phyloP scores from a whole-genome alignment of 2,113 vertebrate genomes.

The Hassar affinis region DNA sequence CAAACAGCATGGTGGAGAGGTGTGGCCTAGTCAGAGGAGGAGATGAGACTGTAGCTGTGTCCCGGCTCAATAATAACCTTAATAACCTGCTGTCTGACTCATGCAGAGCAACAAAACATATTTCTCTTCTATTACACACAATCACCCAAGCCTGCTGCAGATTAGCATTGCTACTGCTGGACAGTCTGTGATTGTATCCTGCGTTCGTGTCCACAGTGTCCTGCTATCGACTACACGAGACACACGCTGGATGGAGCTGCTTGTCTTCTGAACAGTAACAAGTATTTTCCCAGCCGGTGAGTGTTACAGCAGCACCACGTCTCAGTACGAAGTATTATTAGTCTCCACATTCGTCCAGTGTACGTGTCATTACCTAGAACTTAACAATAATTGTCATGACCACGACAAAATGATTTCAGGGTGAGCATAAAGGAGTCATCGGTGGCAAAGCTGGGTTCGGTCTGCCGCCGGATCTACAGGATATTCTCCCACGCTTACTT shows the following conservation, averaged over 20 bases:
- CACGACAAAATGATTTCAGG: constrained; percentile 65
- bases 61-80: no score
- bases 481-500: constrained; percentile 99
- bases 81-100: neutral
- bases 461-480: constrained; percentile 98
- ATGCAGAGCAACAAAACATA: neutral
- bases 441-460: constrained; percentile 97
- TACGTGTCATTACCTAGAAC: neutral
- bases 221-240: constrained; percentile 97
- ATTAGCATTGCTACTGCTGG: neutral
- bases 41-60: no score
- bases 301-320: constrained; percentile 22
- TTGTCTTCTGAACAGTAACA: constrained; percentile 99
- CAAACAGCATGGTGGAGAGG: no score
- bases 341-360: neutral
- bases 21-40: no score
- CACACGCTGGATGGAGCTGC: constrained; percentile 98
- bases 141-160: neutral
- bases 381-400: neutral
- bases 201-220: constrained; percentile 77
- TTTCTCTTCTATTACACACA: neutral
- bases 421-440: constrained; percentile 99
- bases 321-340: neutral
- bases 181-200: neutral
- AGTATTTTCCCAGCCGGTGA: constrained; percentile 99